Percentiles rank a stretch among this genome's conserved stretches.
phyloP scores from a whole-genome alignment of 92 coral and sea anemone species.

The Pocillopora grandis region DNA sequence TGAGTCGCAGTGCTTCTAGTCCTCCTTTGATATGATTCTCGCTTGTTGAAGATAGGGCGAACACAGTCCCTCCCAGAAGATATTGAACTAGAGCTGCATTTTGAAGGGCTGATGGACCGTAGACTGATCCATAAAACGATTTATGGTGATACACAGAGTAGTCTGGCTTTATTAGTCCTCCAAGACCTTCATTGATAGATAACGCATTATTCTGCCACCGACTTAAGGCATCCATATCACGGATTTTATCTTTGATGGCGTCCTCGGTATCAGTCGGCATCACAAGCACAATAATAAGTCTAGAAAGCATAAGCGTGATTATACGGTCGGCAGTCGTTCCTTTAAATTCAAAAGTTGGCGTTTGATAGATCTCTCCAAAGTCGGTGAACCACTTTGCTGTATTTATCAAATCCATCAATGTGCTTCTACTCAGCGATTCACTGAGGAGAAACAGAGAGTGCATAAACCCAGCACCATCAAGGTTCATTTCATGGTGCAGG shows the following conservation, averaged over 20 bases:
- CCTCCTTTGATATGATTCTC: constrained; percentile 59
- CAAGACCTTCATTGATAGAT: constrained; percentile 68
- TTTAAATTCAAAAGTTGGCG: constrained; percentile 26
- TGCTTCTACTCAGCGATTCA: constrained; percentile 21
- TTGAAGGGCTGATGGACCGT: constrained; percentile 68
- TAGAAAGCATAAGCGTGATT: constrained; percentile 59
- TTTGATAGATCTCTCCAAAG: constrained; percentile 77
- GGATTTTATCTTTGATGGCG: constrained; percentile 46
- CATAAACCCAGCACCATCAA: constrained; percentile 64
- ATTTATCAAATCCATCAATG: constrained; percentile 25
- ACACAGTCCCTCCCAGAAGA: constrained; percentile 66
- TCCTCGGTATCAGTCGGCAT: constrained; percentile 45
- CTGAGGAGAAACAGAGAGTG: constrained; percentile 63
- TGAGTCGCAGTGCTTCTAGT: constrained; percentile 49
- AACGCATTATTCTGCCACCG: constrained; percentile 67
- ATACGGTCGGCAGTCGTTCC: constrained; percentile 86
- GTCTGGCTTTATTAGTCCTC: constrained; percentile 81
- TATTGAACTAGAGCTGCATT: constrained; percentile 56
- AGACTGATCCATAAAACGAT: constrained; percentile 51
- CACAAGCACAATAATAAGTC: constrained; percentile 65
- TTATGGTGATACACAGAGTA: constrained; percentile 71
- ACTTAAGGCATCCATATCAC: constrained; percentile 63
- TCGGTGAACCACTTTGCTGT: constrained; percentile 81
- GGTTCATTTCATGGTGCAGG: constrained; percentile 60
- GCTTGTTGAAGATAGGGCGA: constrained; percentile 20